Evolutionary conservation across 2,113 vertebrate genomes (phyloP).

Genomic region (Thinocorus orbignyianus): DNA sequence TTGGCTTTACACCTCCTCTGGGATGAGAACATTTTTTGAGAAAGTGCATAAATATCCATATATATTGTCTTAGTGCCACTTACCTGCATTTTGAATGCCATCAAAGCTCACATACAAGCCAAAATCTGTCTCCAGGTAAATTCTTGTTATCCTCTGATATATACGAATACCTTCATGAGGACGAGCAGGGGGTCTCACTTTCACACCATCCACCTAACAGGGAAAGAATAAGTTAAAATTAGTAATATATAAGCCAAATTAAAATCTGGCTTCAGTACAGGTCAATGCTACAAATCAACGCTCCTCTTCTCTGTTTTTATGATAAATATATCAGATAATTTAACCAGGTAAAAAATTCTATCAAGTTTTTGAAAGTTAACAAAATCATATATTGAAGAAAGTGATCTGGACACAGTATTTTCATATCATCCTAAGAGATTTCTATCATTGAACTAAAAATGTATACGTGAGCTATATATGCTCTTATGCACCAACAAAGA

Average conservation of each 20-base stretch:
- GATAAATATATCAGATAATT: background rate
- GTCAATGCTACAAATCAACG: background rate
- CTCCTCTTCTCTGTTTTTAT: background rate
- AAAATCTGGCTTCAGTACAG: background rate
- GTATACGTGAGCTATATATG: background rate
- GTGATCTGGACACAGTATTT: background rate
- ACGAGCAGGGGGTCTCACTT: slow-evolving; percentile 58
- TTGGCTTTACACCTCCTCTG: background rate
- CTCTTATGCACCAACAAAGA: background rate
- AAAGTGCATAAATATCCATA: background rate
- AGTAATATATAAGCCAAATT: background rate
- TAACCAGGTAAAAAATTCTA: background rate
- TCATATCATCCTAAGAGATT: background rate
- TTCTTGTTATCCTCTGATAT: slow-evolving; percentile 56
- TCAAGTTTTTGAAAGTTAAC: background rate
- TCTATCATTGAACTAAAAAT: background rate
- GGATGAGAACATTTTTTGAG: background rate
- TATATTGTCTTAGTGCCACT: background rate
- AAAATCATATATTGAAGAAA: background rate
- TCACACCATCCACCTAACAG: slow-evolving; percentile 78
- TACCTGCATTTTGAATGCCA: slow-evolving; percentile 78
- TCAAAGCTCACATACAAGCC: slow-evolving; percentile 82
- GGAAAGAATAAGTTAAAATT: background rate
- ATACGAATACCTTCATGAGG: slow-evolving; percentile 77
- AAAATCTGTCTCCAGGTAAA: slow-evolving; percentile 83